Evolutionary conservation across 92 coral and sea anemone genomes (phyloP).

Genomic region (Umimayanthus kanabou): DNA sequence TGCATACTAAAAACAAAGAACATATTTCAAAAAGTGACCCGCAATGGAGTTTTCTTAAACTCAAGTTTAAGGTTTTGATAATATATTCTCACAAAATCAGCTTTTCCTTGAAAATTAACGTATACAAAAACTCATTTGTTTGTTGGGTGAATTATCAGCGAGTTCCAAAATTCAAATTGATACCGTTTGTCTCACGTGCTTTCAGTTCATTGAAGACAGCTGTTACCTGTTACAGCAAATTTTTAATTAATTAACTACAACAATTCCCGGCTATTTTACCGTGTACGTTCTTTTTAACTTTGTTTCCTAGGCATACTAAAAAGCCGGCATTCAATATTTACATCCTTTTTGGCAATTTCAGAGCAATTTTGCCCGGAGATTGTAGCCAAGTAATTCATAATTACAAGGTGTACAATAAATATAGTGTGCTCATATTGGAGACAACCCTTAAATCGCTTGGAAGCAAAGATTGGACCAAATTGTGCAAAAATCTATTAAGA

Average conservation of each 20-base stretch:
- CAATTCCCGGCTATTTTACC: not conserved
- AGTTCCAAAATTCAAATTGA: not conserved
- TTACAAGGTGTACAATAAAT: not conserved
- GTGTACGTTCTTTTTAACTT: not conserved
- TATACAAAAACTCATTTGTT: not conserved
- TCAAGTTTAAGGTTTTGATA: too few relatives aligned
- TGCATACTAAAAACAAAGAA: not conserved
- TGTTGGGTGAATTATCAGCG: not conserved
- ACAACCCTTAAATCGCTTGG: not conserved
- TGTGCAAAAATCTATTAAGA: not conserved
- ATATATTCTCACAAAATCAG: too few relatives aligned
- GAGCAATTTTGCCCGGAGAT: not conserved
- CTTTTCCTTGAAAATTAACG: too few relatives aligned
- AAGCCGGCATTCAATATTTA: not conserved
- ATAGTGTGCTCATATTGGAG: not conserved
- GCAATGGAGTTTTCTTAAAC: too few relatives aligned
- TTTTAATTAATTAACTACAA: not conserved
- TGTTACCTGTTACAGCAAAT: slow-evolving; percentile 9
- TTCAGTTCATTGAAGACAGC: not conserved
- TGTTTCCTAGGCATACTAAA: not conserved
- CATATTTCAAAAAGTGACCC: not conserved
- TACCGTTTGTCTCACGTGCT: not conserved
- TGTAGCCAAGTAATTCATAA: not conserved
- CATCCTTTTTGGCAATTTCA: not conserved
- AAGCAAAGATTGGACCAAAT: not conserved